Percentiles rank a stretch among this genome's conserved stretches.
Conservation (phyloP, 2,888 invertebrate species). For the Drosophila nr. perissopoda region DNA sequence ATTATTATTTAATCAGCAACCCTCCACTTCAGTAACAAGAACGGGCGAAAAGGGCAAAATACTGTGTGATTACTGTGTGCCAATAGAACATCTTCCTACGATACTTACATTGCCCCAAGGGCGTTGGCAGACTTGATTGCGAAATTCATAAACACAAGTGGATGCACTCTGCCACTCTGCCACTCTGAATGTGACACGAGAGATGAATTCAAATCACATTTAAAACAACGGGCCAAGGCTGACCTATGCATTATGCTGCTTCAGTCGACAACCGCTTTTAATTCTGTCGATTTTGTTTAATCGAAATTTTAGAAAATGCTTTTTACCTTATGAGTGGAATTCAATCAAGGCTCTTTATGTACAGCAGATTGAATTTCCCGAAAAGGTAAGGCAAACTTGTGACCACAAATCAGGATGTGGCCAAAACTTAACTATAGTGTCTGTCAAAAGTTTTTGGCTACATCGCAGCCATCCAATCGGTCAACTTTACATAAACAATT, state of each 20-base stretch:
- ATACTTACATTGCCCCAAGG: neutral
- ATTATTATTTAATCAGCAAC: neutral
- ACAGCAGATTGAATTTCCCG: conserved; percentile 2
- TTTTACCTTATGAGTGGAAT: neutral
- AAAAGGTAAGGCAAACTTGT: conserved; percentile 22
- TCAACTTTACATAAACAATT: conserved; percentile 73
- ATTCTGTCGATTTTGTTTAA: neutral
- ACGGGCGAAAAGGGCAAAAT: neutral
- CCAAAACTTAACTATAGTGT: conserved; percentile 41
- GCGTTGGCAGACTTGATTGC: neutral
- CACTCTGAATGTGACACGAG: neutral
- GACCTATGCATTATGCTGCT: neutral
- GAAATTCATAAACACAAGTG: neutral
- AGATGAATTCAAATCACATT: neutral
- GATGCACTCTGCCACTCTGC: no score
- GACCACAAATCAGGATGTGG: conserved; percentile 36
- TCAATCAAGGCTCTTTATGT: neutral
- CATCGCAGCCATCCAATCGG: conserved; percentile 24
- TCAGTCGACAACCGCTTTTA: neutral
- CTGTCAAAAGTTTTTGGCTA: conserved; percentile 57
- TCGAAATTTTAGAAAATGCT: neutral
- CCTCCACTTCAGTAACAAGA: neutral
- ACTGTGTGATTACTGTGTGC: neutral
- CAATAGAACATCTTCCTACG: neutral
- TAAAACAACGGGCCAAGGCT: neutral